phyloP scores from a whole-genome alignment of 2,888 invertebrate genomes.

The Orchesellides sinensis region DNA sequence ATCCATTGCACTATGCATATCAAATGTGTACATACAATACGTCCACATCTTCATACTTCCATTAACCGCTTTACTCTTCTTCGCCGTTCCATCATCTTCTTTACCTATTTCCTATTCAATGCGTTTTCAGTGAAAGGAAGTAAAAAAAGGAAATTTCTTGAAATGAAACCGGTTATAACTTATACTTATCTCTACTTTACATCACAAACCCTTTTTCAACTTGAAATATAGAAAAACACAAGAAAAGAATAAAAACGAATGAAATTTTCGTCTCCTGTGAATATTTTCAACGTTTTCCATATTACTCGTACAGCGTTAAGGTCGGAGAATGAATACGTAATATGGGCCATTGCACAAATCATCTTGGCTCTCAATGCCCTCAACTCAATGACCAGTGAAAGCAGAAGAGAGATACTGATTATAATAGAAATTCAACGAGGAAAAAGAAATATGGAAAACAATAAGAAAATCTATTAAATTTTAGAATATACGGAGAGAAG shows the following conservation, averaged over 20 bases:
- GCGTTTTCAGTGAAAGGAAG: slow-evolving; percentile 1
- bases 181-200: slow-evolving; percentile 52
- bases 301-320: background rate
- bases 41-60: background rate
- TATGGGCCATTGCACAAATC: slow-evolving; percentile 59
- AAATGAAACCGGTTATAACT: slow-evolving; percentile 62
- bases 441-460: slow-evolving; percentile 15
- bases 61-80: slow-evolving; percentile 8
- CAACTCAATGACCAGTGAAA: slow-evolving; percentile 58
- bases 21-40: too few species aligned
- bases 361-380: slow-evolving; percentile 43
- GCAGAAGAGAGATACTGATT: slow-evolving; percentile 28
- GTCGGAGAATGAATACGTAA: slow-evolving; percentile 60
- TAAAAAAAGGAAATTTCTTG: slow-evolving; percentile 49
- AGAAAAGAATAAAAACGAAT: slow-evolving; percentile 26
- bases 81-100: too few species aligned
- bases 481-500: background rate
- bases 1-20: background rate
- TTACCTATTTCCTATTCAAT: slow-evolving; percentile 51
- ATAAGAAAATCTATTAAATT: slow-evolving; percentile 34
- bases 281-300: slow-evolving; percentile 16
- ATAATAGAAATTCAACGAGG: slow-evolving; percentile 37
- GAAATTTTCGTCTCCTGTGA: slow-evolving; percentile 3
- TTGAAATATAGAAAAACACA: slow-evolving; percentile 12
- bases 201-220: slow-evolving; percentile 37